These are phyloP conservation scores for Sprattus sprattus DNA, from an alignment of 2,113 vertebrate species.

Conservation along the genomic window DNA sequence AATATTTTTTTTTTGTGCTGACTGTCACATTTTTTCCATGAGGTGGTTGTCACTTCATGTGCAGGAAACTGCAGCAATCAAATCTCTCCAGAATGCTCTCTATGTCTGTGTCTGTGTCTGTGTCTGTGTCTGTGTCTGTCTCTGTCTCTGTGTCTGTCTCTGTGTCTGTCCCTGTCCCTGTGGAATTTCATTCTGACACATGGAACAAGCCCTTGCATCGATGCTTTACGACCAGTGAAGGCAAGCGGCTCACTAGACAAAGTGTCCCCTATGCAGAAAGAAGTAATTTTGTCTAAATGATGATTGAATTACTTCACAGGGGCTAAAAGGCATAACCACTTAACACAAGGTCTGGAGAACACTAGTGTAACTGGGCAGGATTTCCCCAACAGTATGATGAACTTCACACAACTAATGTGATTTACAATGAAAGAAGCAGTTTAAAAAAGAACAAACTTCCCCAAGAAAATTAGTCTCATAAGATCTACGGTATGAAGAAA, in stretches of 20 bases:
- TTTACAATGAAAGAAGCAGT: neutral
- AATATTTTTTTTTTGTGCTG: neutral
- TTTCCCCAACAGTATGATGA: neutral
- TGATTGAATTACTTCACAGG: neutral
- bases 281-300: neutral
- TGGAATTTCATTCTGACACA: neutral
- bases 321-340: neutral
- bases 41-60: neutral
- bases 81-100: neutral
- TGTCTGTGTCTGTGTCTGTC: neutral
- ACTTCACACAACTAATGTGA: neutral
- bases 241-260: neutral
- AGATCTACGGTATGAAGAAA: neutral
- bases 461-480: neutral
- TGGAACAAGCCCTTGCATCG: neutral
- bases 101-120: neutral
- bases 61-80: neutral
- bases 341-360: neutral
- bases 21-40: neutral
- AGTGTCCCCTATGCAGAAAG: neutral
- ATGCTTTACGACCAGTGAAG: neutral
- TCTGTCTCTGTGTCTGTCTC: neutral
- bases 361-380: neutral
- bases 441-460: conserved; percentile 1
- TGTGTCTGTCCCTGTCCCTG: neutral